Base-by-base conservation (phyloP, 2,888 invertebrate species). In the Tenthredo distinguenda region DNA sequence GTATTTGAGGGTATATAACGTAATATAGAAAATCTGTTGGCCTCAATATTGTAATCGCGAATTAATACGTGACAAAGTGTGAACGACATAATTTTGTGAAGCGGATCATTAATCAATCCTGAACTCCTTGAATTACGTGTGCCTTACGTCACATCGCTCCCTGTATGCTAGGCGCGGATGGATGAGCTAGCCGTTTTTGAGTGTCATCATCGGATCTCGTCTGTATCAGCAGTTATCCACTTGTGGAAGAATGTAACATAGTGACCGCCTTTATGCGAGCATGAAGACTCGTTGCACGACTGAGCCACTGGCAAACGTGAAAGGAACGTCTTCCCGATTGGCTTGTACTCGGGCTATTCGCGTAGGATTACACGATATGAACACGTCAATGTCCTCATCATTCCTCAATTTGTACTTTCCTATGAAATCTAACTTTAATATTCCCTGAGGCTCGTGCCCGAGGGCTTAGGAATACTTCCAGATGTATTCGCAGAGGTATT, bases 231-330 rank as follows among this genome's bases (percentile, higher is more conserved):
- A 55, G 21, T 34, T 50, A 47, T 31, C 31, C 37, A 12, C 58
- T 31, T 43, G 68, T 31, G 15, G 68, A 68, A 83, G 83, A 83
- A 83, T 68, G 83, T 83, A 71, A 83, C 65, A 71, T 31, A 50
- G 31, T 83, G 83, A 68, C 83, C 83, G 83, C 31, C 21, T 83
- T 68, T 62, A 77, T 55, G 12, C 62, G 81, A 7, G 21, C 12
- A 21, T 21, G 15, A 26, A 4, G 40, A 81, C 40, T 81, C 58
- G 21, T 37, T 40, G 58, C 21, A 55, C 34, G 55, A 55, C 18
- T 34, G n/a, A 50, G 55, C 37, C n/a, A 40, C 40, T 37, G 40
- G 81, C 40, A 3, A 81, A 58, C 81, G 81, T 81, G 81, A 81
- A 81, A 62, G 81, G 81, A 40, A 62, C 81, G n/a, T 40, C n/a